phyloP scores from a whole-genome alignment of 2,888 invertebrate species.

The Amaurobius ferox region DNA sequence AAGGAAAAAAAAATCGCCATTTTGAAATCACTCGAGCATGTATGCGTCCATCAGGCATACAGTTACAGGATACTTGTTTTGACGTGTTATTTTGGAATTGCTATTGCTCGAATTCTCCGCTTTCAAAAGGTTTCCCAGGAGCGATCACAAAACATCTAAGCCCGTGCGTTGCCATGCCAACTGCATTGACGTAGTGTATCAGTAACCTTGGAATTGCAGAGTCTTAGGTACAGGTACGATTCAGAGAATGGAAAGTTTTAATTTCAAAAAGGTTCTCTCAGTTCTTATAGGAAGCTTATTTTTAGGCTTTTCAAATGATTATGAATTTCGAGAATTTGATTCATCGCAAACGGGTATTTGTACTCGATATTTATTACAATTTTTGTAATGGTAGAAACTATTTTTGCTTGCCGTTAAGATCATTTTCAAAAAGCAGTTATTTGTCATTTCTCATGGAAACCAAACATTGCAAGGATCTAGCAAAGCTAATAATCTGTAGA shows the following conservation, averaged over 20 bases:
- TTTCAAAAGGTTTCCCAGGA: slow-evolving; percentile 19
- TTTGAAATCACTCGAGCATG: neutral
- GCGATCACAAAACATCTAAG: slow-evolving; percentile 26
- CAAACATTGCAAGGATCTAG: too few species aligned
- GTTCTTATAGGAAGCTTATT: too few species aligned
- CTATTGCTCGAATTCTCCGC: slow-evolving; percentile 4
- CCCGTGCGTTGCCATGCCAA: slow-evolving; percentile 42
- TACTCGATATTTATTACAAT: too few species aligned
- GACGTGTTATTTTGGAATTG: neutral
- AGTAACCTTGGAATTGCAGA: slow-evolving; percentile 43
- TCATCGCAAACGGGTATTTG: too few species aligned
- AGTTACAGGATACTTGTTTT: neutral
- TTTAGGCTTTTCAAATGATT: too few species aligned
- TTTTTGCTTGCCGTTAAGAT: too few species aligned
- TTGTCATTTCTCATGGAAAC: too few species aligned
- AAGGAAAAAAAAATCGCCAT: neutral
- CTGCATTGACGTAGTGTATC: slow-evolving; percentile 42
- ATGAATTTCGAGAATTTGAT: too few species aligned
- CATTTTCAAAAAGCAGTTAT: too few species aligned
- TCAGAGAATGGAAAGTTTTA: slow-evolving; percentile 1
- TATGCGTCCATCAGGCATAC: neutral
- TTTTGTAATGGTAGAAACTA: too few species aligned
- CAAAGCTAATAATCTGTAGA: too few species aligned
- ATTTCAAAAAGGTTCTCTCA: too few species aligned
- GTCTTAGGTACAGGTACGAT: slow-evolving; percentile 23